Conservation (phyloP, 2,113 vertebrate genomes). For the Marcusenius ussheri region DNA sequence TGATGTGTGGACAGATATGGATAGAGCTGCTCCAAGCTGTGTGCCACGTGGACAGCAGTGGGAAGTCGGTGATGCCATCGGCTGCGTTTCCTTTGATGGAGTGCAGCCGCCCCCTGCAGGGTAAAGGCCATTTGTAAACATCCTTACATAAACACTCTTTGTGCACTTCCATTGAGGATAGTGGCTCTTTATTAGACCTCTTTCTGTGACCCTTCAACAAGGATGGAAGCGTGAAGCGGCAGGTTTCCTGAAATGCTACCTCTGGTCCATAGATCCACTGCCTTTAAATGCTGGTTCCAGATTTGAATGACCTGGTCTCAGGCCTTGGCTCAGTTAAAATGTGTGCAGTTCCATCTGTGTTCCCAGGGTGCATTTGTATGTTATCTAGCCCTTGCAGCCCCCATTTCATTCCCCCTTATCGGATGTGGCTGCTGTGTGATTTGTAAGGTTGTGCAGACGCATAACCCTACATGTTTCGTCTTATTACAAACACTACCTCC, state of each 20-base stretch:
- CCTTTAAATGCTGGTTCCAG: background rate
- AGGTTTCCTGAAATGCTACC: background rate
- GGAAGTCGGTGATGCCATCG: background rate
- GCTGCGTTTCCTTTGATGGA: background rate
- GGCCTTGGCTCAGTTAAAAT: background rate
- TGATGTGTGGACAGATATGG: background rate
- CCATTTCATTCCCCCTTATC: background rate
- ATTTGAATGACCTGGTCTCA: background rate
- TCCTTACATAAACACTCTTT: background rate
- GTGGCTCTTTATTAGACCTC: background rate
- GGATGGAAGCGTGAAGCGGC: background rate
- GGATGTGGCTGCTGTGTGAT: background rate
- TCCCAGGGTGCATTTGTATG: background rate
- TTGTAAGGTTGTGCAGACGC: background rate
- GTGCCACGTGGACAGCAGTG: background rate
- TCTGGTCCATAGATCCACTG: background rate
- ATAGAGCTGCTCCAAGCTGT: background rate
- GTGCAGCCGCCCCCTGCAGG: background rate
- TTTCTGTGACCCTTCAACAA: background rate
- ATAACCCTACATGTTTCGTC: background rate
- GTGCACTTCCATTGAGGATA: background rate
- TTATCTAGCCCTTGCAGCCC: background rate
- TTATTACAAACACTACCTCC: background rate
- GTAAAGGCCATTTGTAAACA: background rate
- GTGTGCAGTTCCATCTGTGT: background rate